These are phyloP conservation scores for Eptesicus fuscus DNA, from an alignment of 2,113 vertebrate genomes.

Conservation along the genomic window DNA sequence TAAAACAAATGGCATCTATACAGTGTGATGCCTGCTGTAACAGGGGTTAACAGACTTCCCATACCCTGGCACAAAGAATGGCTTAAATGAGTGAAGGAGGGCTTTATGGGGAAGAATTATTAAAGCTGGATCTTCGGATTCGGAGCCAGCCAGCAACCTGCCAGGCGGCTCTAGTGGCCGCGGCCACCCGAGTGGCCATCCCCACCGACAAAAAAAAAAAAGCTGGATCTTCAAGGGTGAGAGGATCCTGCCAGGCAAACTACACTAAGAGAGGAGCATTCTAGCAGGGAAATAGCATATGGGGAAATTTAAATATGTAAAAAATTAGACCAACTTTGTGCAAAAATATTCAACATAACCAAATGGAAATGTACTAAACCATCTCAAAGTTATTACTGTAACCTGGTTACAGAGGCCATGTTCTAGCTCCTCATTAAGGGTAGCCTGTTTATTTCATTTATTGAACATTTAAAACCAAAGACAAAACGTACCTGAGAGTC, in stretches of 20 bases:
- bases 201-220: background rate
- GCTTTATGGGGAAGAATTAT: background rate
- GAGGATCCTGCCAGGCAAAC: background rate
- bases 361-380: background rate
- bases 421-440: background rate
- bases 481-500: background rate
- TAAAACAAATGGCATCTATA: background rate
- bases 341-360: background rate
- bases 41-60: background rate
- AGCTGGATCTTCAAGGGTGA: background rate
- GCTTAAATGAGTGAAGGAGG: background rate
- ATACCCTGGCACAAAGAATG: background rate
- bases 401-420: background rate
- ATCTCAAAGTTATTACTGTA: background rate
- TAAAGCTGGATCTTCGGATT: background rate
- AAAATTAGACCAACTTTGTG: background rate
- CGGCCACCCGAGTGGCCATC: no score
- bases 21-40: background rate
- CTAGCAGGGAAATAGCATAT: background rate
- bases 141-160: no score
- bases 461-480: background rate
- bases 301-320: background rate
- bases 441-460: background rate
- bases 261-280: background rate
- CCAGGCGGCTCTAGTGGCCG: no score